Evolutionary conservation across 2,797 vertebrate genomes (phyloP), one percentile per base, ranked within the genome.

Genomic region (Hybognathus amarus): DNA sequence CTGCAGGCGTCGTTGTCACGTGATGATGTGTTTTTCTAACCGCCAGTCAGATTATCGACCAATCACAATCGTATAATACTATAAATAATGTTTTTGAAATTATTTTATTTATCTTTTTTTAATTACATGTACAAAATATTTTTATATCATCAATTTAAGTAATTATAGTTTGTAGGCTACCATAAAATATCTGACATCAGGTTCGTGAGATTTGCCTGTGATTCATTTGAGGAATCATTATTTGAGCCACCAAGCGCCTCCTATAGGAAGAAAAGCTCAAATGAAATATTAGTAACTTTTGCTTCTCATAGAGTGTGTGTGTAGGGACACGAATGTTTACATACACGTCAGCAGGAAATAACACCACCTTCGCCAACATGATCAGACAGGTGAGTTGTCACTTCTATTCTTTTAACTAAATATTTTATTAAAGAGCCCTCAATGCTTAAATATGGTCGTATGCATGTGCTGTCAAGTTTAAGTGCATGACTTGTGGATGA

Each of bases 321-420:
- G 45, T 5, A 4, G 13, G 13, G 74, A 30, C 20, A 61, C 71
- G 63, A 83, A 86, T 94, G 92, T 94, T 94, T 93, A 92, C 88
- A 81, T 78, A 92, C 93, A 94, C 94, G 94, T 95, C 90, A 93
- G 80, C 93, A 91, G 94, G 93, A 95, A 94, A 59, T 87, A 80
- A 27, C 38, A 38, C 24, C 27, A 54, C 54, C 61, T 78, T 61
- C 50, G 20, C 38, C 70, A 69, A 77, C 42, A 91, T 91, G 91
- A 79, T 78, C 30, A 88, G 90, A 88, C 89, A 89, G 87, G 91
- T 91, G 80, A 87, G 77, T 61, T 66, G 6, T 15, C 2, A 13
- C 1, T 63, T 63, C 52, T 38, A 33, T 54, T 47, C 15, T 4
- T 64, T 38, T 40, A 59, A 42, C 70, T 0, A 56, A 59, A n/a